phyloP scores from a whole-genome alignment of 2,888 invertebrate genomes.

The Cheilosia grossa region DNA sequence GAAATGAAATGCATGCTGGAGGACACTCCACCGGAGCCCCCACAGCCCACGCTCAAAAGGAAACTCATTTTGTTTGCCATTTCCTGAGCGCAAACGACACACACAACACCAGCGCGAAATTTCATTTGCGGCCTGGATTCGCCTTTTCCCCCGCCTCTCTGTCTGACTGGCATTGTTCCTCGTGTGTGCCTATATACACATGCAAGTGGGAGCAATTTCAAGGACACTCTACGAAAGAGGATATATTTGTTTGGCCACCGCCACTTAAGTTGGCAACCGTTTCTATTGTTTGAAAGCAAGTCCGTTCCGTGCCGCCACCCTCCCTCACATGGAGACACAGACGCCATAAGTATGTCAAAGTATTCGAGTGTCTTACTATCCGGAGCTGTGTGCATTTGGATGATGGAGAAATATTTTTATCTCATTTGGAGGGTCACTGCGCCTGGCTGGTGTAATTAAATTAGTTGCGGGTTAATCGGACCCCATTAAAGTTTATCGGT shows the following conservation, averaged over 20 bases:
- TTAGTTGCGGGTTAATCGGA: constrained; percentile 73
- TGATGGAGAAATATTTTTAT: constrained; percentile 46
- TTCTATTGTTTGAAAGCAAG: constrained; percentile 55
- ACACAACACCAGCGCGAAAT: constrained; percentile 64
- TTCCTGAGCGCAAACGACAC: constrained; percentile 64
- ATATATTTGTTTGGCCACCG: constrained; percentile 70
- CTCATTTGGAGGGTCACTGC: constrained; percentile 26
- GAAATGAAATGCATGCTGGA: constrained; percentile 51
- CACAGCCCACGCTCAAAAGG: constrained; percentile 23
- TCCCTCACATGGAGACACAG: neutral
- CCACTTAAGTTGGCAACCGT: constrained; percentile 71
- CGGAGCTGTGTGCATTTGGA: constrained; percentile 57
- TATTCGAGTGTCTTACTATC: constrained; percentile 54
- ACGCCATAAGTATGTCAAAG: constrained; percentile 70
- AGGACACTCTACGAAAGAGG: constrained; percentile 65
- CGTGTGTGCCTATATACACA: neutral
- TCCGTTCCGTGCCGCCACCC: neutral
- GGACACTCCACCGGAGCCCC: constrained; percentile 1
- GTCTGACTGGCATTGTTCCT: neutral
- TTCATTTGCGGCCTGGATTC: constrained; percentile 69
- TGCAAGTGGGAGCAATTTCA: constrained; percentile 66
- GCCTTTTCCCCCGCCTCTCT: constrained; percentile 14
- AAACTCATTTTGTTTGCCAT: constrained; percentile 74
- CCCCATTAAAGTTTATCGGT: constrained; percentile 72
- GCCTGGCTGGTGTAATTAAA: constrained; percentile 66